Evolutionary conservation across 2,113 vertebrate genomes (phyloP).

Genomic region (Sclerurus mexicanus): DNA sequence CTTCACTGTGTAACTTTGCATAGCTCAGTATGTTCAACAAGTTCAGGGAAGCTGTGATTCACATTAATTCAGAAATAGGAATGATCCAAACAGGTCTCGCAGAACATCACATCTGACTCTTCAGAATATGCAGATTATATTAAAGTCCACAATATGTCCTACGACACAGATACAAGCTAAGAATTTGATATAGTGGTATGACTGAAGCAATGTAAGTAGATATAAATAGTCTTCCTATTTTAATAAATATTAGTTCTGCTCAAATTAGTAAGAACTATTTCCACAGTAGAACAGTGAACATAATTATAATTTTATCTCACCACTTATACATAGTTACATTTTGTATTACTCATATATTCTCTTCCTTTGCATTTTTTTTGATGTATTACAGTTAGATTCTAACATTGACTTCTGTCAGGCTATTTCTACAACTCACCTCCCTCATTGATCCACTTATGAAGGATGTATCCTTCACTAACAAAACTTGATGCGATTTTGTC

Average conservation of each 20-base stretch:
- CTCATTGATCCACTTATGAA: background rate
- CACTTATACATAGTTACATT: background rate
- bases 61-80: background rate
- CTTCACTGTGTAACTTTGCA: background rate
- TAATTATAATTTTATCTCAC: background rate
- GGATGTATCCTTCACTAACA: background rate
- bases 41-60: background rate
- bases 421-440: background rate
- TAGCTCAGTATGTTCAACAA: background rate
- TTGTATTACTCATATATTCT: background rate
- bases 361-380: background rate
- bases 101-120: background rate
- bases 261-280: background rate
- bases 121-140: background rate
- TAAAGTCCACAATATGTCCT: background rate
- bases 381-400: background rate
- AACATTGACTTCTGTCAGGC: background rate
- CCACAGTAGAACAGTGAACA: background rate
- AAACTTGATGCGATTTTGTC: background rate
- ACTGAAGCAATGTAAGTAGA: background rate
- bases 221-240: background rate
- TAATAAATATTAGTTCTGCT: background rate
- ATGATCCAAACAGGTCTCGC: background rate
- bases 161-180: background rate
- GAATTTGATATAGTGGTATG: background rate